phyloP scores from a whole-genome alignment of 2,797 vertebrate genomes.

The Dallia pectoralis region DNA sequence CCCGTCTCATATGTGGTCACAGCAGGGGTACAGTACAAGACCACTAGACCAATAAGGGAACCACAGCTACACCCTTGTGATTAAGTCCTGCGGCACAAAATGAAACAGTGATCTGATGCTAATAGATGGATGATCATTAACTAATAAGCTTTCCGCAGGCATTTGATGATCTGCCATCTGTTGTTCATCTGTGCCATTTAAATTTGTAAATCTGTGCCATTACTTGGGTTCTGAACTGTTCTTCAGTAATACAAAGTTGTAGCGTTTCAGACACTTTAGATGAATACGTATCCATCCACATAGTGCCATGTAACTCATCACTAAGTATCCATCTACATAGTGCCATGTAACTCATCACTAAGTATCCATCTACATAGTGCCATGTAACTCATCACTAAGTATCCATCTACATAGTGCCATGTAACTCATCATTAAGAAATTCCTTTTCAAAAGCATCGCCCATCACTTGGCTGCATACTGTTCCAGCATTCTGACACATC shows the following conservation, averaged over 20 bases:
- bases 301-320: background rate
- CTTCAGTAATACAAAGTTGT: background rate
- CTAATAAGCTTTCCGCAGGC: background rate
- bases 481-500: background rate
- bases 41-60: slow-evolving; percentile 18
- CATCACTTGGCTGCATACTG: background rate
- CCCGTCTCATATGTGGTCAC: slow-evolving; percentile 27
- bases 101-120: background rate
- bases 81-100: background rate
- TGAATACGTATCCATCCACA: background rate
- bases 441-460: background rate
- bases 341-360: background rate
- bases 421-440: background rate
- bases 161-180: background rate
- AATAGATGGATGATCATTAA: slow-evolving; percentile 15
- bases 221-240: background rate
- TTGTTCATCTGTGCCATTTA: background rate
- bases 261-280: background rate
- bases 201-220: background rate
- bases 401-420: too few species aligned
- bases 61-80: slow-evolving; percentile 1
- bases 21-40: slow-evolving; percentile 22
- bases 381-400: background rate
- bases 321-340: too few species aligned
- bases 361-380: too few species aligned